Evolutionary conservation across 1,140 invertebrate genomes (phyloP).

Genomic region (Platyscapa corneri): DNA sequence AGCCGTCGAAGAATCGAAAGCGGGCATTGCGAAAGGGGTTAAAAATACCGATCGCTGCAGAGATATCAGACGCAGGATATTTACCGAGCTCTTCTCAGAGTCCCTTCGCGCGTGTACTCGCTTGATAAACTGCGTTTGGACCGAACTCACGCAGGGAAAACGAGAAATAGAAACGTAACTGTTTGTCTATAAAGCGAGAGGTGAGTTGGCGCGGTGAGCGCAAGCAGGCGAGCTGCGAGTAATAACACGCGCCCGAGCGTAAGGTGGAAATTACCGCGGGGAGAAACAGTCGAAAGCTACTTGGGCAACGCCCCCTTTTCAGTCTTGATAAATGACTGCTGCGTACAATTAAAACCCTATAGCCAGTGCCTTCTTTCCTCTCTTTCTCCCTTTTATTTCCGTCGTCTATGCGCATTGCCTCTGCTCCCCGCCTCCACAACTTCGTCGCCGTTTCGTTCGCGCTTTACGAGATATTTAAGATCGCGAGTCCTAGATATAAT

Average conservation of each 20-base stretch:
- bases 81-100: neutral
- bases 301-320: constrained; percentile 11
- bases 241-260: neutral
- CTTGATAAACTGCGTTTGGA: neutral
- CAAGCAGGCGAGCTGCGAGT: neutral
- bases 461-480: constrained; percentile 70
- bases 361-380: neutral
- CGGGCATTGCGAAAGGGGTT: neutral
- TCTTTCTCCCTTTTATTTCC: no score
- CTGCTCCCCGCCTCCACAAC: neutral
- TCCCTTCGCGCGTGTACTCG: no score
- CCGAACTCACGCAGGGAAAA: neutral
- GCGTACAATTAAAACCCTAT: constrained; percentile 33
- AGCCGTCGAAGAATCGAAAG: no score
- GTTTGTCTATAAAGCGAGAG: neutral
- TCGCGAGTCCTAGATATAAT: constrained; percentile 65
- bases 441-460: constrained; percentile 45
- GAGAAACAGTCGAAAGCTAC: constrained; percentile 9
- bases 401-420: neutral
- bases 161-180: neutral
- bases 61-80: neutral
- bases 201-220: no score
- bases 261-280: constrained; percentile 23
- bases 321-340: constrained; percentile 33
- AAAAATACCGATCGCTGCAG: neutral